Percentiles rank a stretch among this genome's conserved stretches.
Conservation (phyloP, 2,888 invertebrate genomes). For the Meandrusa payeni region DNA sequence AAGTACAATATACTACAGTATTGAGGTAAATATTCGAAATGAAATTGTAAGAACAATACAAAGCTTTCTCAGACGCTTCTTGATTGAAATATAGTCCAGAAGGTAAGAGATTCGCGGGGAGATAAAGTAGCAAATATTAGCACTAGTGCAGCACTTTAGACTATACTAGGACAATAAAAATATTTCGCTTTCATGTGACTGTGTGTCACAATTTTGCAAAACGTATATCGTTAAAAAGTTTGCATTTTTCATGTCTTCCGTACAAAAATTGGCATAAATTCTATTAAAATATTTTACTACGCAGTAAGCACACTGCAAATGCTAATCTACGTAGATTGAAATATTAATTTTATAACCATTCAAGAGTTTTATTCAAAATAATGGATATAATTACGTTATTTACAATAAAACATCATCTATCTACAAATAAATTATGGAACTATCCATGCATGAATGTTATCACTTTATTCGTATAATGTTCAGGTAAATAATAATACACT, state of each 20-base stretch:
- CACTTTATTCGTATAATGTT: constrained; percentile 66
- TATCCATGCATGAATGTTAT: constrained; percentile 54
- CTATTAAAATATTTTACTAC: constrained; percentile 29
- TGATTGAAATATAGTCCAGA: constrained; percentile 13
- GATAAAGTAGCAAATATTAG: constrained; percentile 44
- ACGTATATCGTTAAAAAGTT: constrained; percentile 26
- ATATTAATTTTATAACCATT: not conserved
- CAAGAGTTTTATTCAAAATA: not conserved
- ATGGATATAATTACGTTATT: not conserved
- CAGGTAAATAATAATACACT: constrained; percentile 61
- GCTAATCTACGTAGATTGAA: not conserved
- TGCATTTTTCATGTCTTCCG: constrained; percentile 60
- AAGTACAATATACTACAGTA: too few relatives aligned
- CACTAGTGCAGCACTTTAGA: constrained; percentile 67
- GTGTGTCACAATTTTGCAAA: constrained; percentile 27
- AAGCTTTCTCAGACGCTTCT: constrained; percentile 7
- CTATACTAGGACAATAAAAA: constrained; percentile 77
- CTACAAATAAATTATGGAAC: constrained; percentile 14
- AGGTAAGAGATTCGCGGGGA: not conserved
- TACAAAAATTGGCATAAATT: constrained; percentile 53
- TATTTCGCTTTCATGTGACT: constrained; percentile 55
- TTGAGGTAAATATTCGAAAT: constrained; percentile 32
- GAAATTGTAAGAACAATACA: constrained; percentile 22
- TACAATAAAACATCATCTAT: constrained; percentile 8
- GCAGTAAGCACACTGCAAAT: not conserved